Conservation (phyloP, 2,888 invertebrate species). For the Selenia dentaria region DNA sequence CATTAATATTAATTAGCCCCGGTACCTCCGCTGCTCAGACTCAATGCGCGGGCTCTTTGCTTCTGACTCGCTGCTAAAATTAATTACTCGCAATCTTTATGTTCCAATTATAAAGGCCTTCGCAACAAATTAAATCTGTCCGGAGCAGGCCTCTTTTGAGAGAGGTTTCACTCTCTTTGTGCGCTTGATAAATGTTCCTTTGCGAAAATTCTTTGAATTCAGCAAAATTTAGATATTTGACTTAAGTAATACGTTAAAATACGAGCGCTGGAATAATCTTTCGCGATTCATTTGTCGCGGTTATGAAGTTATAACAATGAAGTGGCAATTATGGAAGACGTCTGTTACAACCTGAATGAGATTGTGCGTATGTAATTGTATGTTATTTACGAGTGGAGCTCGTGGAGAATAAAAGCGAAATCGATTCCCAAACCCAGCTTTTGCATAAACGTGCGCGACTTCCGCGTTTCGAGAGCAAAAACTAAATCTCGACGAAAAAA, state of each 20-base stretch:
- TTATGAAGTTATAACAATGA: slow-evolving; percentile 57
- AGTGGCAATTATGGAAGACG: slow-evolving; percentile 55
- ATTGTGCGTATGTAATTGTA: slow-evolving; percentile 69
- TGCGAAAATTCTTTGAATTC: slow-evolving; percentile 77
- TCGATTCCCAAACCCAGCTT: slow-evolving; percentile 72
- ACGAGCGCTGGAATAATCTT: slow-evolving; percentile 59
- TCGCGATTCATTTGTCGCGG: slow-evolving; percentile 42
- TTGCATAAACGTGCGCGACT: slow-evolving; percentile 79
- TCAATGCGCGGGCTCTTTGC: slow-evolving; percentile 79
- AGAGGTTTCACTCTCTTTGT: slow-evolving; percentile 84
- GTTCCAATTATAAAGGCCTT: slow-evolving; percentile 85
- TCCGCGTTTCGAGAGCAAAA: slow-evolving; percentile 78
- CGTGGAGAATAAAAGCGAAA: slow-evolving; percentile 70
- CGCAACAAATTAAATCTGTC: slow-evolving; percentile 85
- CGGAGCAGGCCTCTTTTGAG: slow-evolving; percentile 82
- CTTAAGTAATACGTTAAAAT: slow-evolving; percentile 73
- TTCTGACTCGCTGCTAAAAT: slow-evolving; percentile 84
- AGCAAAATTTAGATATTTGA: slow-evolving; percentile 69
- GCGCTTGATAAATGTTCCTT: slow-evolving; percentile 83
- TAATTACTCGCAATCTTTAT: slow-evolving; percentile 85
- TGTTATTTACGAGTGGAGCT: slow-evolving; percentile 61
- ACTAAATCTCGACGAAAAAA: slow-evolving; percentile 74
- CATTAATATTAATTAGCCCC: slow-evolving; percentile 84
- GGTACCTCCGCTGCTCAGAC: slow-evolving; percentile 65
- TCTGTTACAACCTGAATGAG: slow-evolving; percentile 54